phyloP scores from a whole-genome alignment of 2,888 invertebrate species.

The Holacanthella duospinosa region DNA sequence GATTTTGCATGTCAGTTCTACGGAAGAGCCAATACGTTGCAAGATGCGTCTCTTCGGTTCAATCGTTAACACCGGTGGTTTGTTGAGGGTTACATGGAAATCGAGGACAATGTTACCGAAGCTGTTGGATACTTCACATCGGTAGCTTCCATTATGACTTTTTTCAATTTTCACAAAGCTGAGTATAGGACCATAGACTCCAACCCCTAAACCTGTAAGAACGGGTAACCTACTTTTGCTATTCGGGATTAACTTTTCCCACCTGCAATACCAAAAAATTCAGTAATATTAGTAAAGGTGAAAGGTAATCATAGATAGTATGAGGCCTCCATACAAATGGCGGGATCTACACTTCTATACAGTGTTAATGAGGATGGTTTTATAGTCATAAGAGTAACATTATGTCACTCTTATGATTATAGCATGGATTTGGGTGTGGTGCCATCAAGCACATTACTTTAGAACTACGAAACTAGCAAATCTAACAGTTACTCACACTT shows the following conservation, averaged over 20 bases:
- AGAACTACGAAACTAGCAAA: too few species aligned
- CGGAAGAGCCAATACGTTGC: constrained; percentile 21
- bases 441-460: too few species aligned
- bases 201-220: constrained; percentile 15
- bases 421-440: too few species aligned
- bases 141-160: constrained; percentile 28
- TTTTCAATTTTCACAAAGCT: constrained; percentile 18
- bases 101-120: constrained; percentile 22
- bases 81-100: constrained; percentile 15
- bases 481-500: too few species aligned
- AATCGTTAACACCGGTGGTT: constrained; percentile 10
- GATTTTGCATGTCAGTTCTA: constrained; percentile 27
- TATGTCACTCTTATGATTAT: too few species aligned
- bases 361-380: too few species aligned
- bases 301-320: too few species aligned
- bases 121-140: constrained; percentile 25
- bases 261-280: constrained; percentile 15
- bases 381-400: too few species aligned
- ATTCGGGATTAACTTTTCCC: constrained; percentile 22
- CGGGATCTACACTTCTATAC: too few species aligned
- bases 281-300: not conserved
- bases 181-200: constrained; percentile 23
- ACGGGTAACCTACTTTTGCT: constrained; percentile 1
- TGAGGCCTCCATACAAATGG: too few species aligned
- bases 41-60: constrained; percentile 17